phyloP scores from a whole-genome alignment of 2,797 vertebrate species.

The Periparus ater region DNA sequence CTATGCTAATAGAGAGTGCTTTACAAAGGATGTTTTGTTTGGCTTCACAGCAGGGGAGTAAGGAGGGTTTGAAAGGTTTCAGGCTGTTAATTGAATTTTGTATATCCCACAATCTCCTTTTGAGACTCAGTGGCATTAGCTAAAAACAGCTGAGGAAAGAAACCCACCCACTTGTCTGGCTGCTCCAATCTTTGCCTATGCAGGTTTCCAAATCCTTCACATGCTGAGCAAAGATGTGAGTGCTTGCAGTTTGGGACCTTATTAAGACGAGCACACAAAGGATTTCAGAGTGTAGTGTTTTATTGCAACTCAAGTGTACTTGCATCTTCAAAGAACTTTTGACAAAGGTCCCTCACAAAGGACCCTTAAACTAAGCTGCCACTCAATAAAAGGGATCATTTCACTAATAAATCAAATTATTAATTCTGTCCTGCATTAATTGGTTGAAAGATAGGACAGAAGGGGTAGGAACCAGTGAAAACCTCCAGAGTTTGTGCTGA shows the following conservation, averaged over 20 bases:
- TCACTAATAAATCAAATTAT: neutral
- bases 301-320: neutral
- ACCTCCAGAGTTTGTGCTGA: neutral
- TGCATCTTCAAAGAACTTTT: constrained; percentile 1
- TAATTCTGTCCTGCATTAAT: neutral
- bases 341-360: neutral
- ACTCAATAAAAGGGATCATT: neutral
- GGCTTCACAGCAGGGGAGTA: neutral
- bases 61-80: constrained; percentile 1
- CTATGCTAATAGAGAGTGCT: neutral
- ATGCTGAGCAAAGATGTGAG: neutral
- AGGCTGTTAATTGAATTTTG: constrained; percentile 40
- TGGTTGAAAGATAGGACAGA: neutral
- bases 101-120: constrained; percentile 2
- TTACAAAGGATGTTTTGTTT: constrained; percentile 47
- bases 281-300: neutral
- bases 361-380: neutral
- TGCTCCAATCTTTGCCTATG: neutral
- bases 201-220: neutral
- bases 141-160: neutral
- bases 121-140: neutral
- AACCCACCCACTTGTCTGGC: neutral
- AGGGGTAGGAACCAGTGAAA: neutral
- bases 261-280: neutral
- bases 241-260: neutral